Evolutionary conservation across 1,140 invertebrate genomes (phyloP), one percentile per base, ranked within the genome.

Genomic region (Halictus rubicundus): DNA sequence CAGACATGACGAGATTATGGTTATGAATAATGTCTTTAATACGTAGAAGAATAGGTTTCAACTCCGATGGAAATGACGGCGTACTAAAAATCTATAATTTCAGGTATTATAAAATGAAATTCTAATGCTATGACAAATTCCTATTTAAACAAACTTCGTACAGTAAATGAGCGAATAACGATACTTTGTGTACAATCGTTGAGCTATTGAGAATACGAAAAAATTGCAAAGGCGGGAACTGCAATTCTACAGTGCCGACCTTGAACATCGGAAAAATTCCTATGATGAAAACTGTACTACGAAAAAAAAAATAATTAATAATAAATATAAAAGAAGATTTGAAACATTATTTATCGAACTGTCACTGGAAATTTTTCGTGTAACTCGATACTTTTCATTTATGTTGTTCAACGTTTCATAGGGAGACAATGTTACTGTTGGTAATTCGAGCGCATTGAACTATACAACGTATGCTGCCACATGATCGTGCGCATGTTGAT

Each of bases 201-300:
- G 42, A n/a, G 19, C 21, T 42, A 8, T 32, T 72, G 21, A 12
- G 37, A 64, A 46, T 16, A 49, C 19, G 5, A 74, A 66, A 46
- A 69, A 74, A 66, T 60, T 74, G 66, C 37, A 60, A 79, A 60
- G 39, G 70, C 71, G 78, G 78, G 71, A 74, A 66, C n/a, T 37
- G 9, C 14, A 14, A 12, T 46, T 12, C 14, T 23, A 7, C 70
- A 74, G 39, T 64, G 59, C 19, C 60, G 39, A 27, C 52, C 21
- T 16, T 9, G 7, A 32, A 14, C 3, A 21, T 10, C 10, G 27
- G 5, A 2, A 27, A 73, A 74, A 52, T 79, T 49, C 61, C 77
- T 72, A 79, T 66, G 3, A 12, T 68, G 42, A 23, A 32, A 32
- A 2, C 5, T 32, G 32, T 32, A 32, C 32, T 32, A 32, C 32